phyloP scores from a whole-genome alignment of 2,113 vertebrate species.

The Oryzias curvinotus region DNA sequence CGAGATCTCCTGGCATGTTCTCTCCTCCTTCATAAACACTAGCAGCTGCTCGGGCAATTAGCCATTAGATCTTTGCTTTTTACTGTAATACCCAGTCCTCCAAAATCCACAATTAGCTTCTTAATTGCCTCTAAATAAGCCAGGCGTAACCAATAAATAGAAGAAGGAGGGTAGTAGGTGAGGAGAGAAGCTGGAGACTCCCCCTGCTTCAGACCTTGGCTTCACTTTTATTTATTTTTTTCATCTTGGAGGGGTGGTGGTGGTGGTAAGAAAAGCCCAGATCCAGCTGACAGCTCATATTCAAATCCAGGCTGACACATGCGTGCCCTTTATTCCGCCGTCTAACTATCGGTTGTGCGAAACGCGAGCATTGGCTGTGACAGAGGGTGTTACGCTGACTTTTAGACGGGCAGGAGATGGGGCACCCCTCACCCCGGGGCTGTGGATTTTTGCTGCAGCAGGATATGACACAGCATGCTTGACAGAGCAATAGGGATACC shows the following conservation, averaged over 20 bases:
- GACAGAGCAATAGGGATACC: slow-evolving; percentile 58
- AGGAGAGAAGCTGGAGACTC: slow-evolving; percentile 24
- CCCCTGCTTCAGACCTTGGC: slow-evolving; percentile 49
- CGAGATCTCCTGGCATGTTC: slow-evolving; percentile 61
- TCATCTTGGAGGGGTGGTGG: slow-evolving; percentile 22
- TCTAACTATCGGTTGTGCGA: slow-evolving; percentile 67
- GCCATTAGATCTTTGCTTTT: slow-evolving; percentile 76
- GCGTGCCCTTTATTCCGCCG: slow-evolving; percentile 61
- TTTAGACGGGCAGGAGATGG: slow-evolving; percentile 54
- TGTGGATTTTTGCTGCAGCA: slow-evolving; percentile 48
- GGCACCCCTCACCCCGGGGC: slow-evolving; percentile 22
- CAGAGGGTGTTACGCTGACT: slow-evolving; percentile 70
- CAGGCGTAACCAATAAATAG: slow-evolving; percentile 73
- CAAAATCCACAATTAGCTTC: slow-evolving; percentile 78
- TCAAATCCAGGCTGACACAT: slow-evolving; percentile 68
- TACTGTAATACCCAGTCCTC: slow-evolving; percentile 74
- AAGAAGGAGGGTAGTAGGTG: slow-evolving; percentile 54
- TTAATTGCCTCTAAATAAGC: slow-evolving; percentile 81
- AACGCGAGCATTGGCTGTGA: slow-evolving; percentile 70
- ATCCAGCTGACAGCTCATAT: slow-evolving; percentile 61
- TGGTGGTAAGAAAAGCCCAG: slow-evolving; percentile 36
- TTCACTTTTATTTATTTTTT: slow-evolving; percentile 25
- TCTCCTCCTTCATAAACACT: slow-evolving; percentile 76
- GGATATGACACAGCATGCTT: slow-evolving; percentile 67
- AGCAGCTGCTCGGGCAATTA: slow-evolving; percentile 80